Base-by-base conservation (phyloP, 2,888 invertebrate species). In the Hypena proboscidalis region DNA sequence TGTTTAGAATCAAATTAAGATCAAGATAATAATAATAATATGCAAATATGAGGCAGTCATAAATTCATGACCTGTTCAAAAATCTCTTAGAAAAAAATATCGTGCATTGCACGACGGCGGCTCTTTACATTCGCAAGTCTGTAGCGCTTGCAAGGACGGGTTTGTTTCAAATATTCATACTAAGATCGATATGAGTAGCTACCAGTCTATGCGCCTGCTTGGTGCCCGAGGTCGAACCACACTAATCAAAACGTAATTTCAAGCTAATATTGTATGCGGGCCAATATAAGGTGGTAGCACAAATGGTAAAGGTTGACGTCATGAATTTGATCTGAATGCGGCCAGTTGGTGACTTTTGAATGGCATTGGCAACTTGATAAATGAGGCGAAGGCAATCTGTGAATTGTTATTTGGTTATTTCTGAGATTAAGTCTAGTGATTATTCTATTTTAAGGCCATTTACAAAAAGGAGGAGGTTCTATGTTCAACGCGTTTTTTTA, bases 141-240 rank as follows among this genome's bases (percentile, higher is more conserved):
- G 60, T 66, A 66, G 50, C 58, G 67, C 72, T 54, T 76, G 77
- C 86, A 85, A 87, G 88, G 85, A 82, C 86, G 83, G 75, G 61
- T 51, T 54, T 67, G 50, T 70, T 80, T 90, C 81, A 89, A 90
- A 90, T 89, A 90, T 89, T 90, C 87, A 90, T 89, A 77, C 72
- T 60, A 46, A 81, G 83, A 88, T 90, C 90, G 88, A 90, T 89
- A 84, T 79, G 76, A 77, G 74, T 74, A 67, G 67, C 66, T 71
- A 70, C 66, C 59, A 59, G 67, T 65, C 63, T 70, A 79, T 83
- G 79, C 81, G 80, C 76, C 69, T 68, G 73, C 75, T 70, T 70
- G 71, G 67, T 62, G 48, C 74, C 67, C 80, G 79, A 80, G 77
- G 79, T 79, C 80, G 74, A 68, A 69, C 74, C 70, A 70, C 61